Base-by-base conservation (phyloP, 2,888 invertebrate genomes). In the Linhomoeus sp. region DNA sequence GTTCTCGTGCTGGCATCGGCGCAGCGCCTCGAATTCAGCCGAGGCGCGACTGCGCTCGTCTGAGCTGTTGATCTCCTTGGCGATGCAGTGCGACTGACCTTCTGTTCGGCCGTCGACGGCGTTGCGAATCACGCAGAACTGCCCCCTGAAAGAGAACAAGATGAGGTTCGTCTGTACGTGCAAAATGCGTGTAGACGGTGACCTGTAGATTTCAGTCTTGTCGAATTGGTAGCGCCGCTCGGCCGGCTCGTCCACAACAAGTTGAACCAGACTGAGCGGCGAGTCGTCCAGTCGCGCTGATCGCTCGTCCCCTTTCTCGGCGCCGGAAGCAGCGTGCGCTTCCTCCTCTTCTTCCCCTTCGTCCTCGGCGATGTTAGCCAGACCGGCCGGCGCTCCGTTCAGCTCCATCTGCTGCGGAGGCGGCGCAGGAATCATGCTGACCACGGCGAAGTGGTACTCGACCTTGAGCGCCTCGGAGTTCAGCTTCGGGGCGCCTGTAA, bases 21-120 rank as follows among this genome's bases (percentile, higher is more conserved):
- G 73, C 39, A 88, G 70, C 41, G 79, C 78, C 51, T 87, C 82
- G 63, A 80, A 87, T 68, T 94, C 92, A 9, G 77, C 72, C 81
- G 76, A 1, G 52, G 55, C 2, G 57, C 56, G 15, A 40, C 40
- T 22, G 76, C 1, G 75, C 73, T 42, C 73, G 72, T 50, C 75
- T 70, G 56, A 49, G 17, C 57, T 50, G 20, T 55, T 57, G 38
- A 69, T 56, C n/a, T 87, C 76, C 69, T 92, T 94, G 0, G 81
- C 81, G 0, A 83, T 81, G 35, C 84, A 77, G 15, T 84, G 76
- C 46, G 72, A 73, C 61, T 51, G 50, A 15, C 47, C 50, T 45
- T 84, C 81, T 23, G 73, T 76, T 5, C 74, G 71, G 59, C 79
- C 79, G 60, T 85, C 80, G 35, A 84, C 75, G 26, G 66, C 66